Evolutionary conservation across 2,797 vertebrate species (phyloP), one percentile per base, ranked within the genome.

Genomic region (Kryptopterus vitreolus): DNA sequence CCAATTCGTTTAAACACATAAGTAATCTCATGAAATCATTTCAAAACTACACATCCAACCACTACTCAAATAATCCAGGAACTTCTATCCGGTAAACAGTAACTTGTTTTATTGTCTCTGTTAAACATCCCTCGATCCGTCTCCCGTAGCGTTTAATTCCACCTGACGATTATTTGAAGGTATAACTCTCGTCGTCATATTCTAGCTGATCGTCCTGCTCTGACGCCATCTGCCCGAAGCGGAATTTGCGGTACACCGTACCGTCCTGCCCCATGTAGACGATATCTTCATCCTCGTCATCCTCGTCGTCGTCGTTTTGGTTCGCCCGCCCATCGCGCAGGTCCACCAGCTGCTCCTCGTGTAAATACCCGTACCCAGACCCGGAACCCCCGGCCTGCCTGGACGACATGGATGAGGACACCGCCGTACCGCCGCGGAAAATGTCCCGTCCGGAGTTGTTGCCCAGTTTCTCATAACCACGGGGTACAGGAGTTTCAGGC

Each of bases 261-360:
- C 96, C 97, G 38, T 99, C 97, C 86, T 95, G 93, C 52, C 97
- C 94, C 97, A 98, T 98, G 88, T 99, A 98, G 48, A 98, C 96
- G 1, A 97, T 98, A 86, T 97, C 96, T 72, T 98, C 97, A 0
- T 97, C 95, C 0, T 97, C 96, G 0, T 95, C 90, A 12, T 88
- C 87, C 2, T 88, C 91, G 0, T 93, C 92, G 0, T 72, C 70
- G 0, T 88, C 87, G 0, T 85, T 87, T 38, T 81, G 89, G 7
- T 50, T 77, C 35, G 8, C n/a, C 22, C 48, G 76, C 20, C 83
- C 87, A 12, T 94, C 92, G 1, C 87, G 83, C 12, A 96, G 92
- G 85, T 98, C 95, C 13, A 95, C 95, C 82, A 96, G 85, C 88
- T 96, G 94, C n/a, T 94, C 85, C 82, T 95, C 94, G 79, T 91